Evolutionary conservation across 1,140 invertebrate genomes (phyloP), one percentile per base, ranked within the genome.

Genomic region (Popillia japonica): DNA sequence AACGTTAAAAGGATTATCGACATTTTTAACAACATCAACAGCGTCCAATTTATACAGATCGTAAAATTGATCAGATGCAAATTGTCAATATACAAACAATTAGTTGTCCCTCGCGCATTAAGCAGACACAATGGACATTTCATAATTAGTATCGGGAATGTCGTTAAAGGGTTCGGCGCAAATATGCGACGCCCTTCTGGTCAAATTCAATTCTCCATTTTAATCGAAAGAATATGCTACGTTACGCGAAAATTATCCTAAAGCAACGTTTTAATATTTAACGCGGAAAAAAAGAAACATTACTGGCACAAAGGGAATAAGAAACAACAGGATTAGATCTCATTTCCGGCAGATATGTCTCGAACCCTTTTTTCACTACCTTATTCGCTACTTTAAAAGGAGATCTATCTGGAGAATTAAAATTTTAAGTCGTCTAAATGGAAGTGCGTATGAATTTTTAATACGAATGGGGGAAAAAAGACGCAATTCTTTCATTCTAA

Each of bases 1-100:
- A n/a, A n/a, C 44, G 11, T 48, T 14, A 48, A 48, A 3, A n/a
- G 44, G 44, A 48, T 48, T 48, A 48, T 48, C 44, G 44, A 48
- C 44, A 48, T 48, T 48, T 48, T 48, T 48, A 48, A 48, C 17
- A 48, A 48, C 44, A 48, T 48, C 44, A 48, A 48, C 44, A 48
- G 11, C 11, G 44, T 48, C 17, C 44, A 6, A 48, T 48, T n/a
- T 48, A 48, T 48, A 14, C 11, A 48, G 44, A 48, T 10, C 44
- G 44, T 73, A 83, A 84, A 85, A 84, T 83, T 84, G 80, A 85
- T 85, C 83, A 84, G 76, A 85, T 85, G 84, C 82, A 85, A 85
- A 86, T 86, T 85, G 85, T 84, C 85, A 86, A 85, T 85, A 83
- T 83, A 85, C 84, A 86, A 86, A 86, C 84, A 86, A 86, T 86